phyloP scores from a whole-genome alignment of 2,113 vertebrate species.

The Phalacrocorax carbo region DNA sequence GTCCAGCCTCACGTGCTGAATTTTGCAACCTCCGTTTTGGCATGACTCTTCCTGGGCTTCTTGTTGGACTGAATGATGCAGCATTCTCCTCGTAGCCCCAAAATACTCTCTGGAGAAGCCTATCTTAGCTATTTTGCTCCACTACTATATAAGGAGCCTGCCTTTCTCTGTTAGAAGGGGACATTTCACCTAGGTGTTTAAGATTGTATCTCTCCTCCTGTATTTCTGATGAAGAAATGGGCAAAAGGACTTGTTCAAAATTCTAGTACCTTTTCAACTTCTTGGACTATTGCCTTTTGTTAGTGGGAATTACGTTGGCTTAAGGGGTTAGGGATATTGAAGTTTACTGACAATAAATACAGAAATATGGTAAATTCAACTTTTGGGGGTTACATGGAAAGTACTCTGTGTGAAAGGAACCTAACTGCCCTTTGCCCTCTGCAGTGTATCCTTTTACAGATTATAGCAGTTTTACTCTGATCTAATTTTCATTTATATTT shows the following conservation, averaged over 20 bases:
- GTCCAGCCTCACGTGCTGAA: neutral
- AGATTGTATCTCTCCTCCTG: neutral
- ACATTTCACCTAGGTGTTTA: neutral
- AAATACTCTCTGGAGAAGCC: neutral
- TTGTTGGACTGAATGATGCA: neutral
- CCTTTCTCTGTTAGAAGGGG: neutral
- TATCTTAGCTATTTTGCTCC: neutral
- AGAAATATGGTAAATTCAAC: neutral
- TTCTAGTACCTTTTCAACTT: neutral
- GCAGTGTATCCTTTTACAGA: neutral
- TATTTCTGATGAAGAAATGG: neutral
- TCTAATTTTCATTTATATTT: neutral
- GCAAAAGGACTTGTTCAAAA: neutral
- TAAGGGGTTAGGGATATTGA: neutral
- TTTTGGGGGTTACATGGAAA: neutral
- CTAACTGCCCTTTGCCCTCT: neutral
- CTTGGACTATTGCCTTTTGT: neutral
- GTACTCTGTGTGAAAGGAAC: neutral
- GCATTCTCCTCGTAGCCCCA: rapidly evolving
- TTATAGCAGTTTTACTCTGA: neutral
- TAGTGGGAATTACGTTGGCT: neutral
- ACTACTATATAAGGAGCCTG: neutral
- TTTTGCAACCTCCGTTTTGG: neutral
- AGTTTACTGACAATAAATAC: neutral
- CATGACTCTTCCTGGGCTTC: neutral